These are phyloP conservation scores for Porites lobata DNA, from an alignment of 92 coral and sea anemone genomes.

Conservation along the genomic window DNA sequence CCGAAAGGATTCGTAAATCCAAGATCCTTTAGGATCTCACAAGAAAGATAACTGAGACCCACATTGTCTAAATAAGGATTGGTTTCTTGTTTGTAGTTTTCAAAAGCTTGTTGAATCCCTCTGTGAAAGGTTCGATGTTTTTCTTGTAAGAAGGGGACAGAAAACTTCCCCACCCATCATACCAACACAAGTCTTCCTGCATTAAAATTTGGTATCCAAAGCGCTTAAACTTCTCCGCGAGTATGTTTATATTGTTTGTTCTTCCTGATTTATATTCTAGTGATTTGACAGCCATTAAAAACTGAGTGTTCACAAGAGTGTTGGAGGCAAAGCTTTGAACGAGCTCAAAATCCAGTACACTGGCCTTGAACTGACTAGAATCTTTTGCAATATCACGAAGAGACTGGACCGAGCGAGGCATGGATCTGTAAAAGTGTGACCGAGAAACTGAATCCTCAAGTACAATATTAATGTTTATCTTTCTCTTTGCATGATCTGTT, in stretches of 20 bases:
- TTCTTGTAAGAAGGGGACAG: slow-evolving; percentile 76
- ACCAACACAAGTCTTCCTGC: slow-evolving; percentile 96
- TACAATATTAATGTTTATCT: slow-evolving; percentile 82
- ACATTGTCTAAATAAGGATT: slow-evolving; percentile 65
- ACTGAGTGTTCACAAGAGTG: slow-evolving; percentile 75
- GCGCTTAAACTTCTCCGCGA: slow-evolving; percentile 55
- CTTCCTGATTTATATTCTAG: slow-evolving; percentile 33
- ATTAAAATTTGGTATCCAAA: slow-evolving; percentile 83
- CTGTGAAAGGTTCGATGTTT: slow-evolving; percentile 61
- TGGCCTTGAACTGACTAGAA: too few relatives aligned
- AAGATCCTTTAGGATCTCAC: slow-evolving; percentile 69
- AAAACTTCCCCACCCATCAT: slow-evolving; percentile 82
- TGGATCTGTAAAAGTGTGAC: slow-evolving; percentile 84
- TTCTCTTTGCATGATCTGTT: slow-evolving; percentile 8
- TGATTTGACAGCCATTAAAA: slow-evolving; percentile 77
- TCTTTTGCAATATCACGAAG: too few relatives aligned
- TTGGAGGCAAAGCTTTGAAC: too few relatives aligned
- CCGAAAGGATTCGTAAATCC: slow-evolving; percentile 82
- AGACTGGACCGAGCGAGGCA: slow-evolving; percentile 81
- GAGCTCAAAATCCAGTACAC: too few relatives aligned
- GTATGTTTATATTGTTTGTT: slow-evolving; percentile 58
- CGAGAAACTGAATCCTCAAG: slow-evolving; percentile 94
- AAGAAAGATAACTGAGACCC: slow-evolving; percentile 80
- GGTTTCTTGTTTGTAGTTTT: slow-evolving; percentile 51
- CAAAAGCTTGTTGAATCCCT: slow-evolving; percentile 54